Conservation (phyloP, 2,113 vertebrate species). For the Lasiurus borealis region DNA sequence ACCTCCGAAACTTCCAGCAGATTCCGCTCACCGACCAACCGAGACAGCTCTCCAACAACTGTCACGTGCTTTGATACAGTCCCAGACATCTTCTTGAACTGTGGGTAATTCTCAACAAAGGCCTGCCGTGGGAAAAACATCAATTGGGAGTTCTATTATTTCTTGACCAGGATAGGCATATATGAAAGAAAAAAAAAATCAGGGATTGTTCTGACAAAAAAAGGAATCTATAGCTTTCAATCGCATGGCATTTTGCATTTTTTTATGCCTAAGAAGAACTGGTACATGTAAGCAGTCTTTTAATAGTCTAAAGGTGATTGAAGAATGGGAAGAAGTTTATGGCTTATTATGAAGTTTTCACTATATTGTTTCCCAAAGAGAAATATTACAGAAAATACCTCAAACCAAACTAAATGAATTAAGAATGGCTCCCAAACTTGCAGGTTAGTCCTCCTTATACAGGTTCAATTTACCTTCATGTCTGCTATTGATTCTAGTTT, state of each 20-base stretch:
- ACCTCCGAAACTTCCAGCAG: conserved; percentile 96
- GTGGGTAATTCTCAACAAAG: conserved; percentile 98
- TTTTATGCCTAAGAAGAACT: conserved; percentile 30
- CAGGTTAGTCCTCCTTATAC: not conserved
- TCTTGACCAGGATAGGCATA: conserved; percentile 7
- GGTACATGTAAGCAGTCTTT: not conserved
- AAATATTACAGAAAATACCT: conserved; percentile 56
- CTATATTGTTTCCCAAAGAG: not conserved
- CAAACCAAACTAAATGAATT: conserved; percentile 37
- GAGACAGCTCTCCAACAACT: conserved; percentile 96
- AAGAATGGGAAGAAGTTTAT: conserved; percentile 45
- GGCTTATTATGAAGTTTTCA: conserved; percentile 43
- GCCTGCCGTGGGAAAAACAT: conserved; percentile 86
- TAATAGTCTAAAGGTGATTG: not conserved
- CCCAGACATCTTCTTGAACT: conserved; percentile 99
- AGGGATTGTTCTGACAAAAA: not conserved
- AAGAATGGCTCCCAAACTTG: conserved; percentile 54
- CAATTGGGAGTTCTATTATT: conserved; percentile 19
- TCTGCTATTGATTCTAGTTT: conserved; percentile 97
- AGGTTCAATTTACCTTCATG: conserved; percentile 93
- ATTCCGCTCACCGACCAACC: conserved; percentile 91
- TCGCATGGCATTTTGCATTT: conserved; percentile 9
- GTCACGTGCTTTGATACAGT: conserved; percentile 98
- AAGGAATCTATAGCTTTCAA: not conserved
- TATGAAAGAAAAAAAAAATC: not conserved